Base-by-base conservation (phyloP, 1,140 invertebrate genomes). In the Tachypleus tridentatus region DNA sequence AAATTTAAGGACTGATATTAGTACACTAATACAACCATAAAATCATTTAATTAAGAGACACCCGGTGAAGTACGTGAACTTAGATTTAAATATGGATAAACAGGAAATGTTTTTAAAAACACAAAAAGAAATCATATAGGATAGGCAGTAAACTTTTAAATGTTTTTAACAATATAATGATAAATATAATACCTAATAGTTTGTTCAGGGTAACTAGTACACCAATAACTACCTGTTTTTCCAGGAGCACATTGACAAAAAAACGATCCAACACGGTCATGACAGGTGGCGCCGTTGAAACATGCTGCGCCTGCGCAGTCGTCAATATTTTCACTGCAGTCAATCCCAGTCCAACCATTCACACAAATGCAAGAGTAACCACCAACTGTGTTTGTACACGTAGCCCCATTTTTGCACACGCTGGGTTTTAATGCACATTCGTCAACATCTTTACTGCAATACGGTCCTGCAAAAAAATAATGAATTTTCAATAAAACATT, bases 321-420 rank as follows among this genome's bases (percentile, higher is more conserved):
- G 76, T 96, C 91, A 71, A 94, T 93, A 78, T 97, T 96, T 70
- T 87, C 83, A 11, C 88, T 89, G 76, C 93, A 97, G 73, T 95
- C 89, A 0, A 85, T 81, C 4, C 92, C 93, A 0, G 88, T 89
- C 91, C 92, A 96, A 11, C 93, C 93, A 73, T 94, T 96, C 51
- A 95, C 92, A 76, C 95, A 98, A 73, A 97, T 96, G 78, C 95
- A 98, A 3, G 88, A 89, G 78, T 89, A 97, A 5, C 89, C 87
- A 54, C 92, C 91, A 48, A 85, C 80, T 0, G 88, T 87, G 79
- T 97, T 97, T 51, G 88, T 93, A 74, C 93, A 97, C 3, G 93
- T 97, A 3, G 91, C 93, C 0, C 92, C 92, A 76, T 97, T 97
- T 77, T 93, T 89, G 72, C 93, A 97, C 2, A 93, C 85, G 58